Percentiles rank a stretch among this genome's conserved stretches.
Conservation (phyloP, 2,113 vertebrate species). For the Petroica traversi region DNA sequence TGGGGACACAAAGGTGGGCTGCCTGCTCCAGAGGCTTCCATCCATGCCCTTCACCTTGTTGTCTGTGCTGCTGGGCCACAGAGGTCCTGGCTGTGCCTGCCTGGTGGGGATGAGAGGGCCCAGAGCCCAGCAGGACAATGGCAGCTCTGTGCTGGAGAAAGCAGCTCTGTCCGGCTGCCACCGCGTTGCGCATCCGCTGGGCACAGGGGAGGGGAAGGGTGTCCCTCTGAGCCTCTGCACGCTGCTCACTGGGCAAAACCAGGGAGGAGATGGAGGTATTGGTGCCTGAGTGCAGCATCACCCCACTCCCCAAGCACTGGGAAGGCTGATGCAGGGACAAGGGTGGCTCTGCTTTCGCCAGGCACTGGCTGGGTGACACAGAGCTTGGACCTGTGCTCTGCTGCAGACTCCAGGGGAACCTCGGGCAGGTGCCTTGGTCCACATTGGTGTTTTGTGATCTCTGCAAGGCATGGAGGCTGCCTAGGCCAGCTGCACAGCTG, state of each 20-base stretch:
- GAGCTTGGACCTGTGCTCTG: not conserved
- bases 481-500: not conserved
- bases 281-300: fast-evolving
- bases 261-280: not conserved
- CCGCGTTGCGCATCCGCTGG: fast-evolving
- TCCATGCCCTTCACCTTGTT: not conserved
- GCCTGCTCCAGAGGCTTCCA: not conserved
- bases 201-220: not conserved
- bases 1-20: not conserved
- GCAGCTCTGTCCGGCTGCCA: not conserved
- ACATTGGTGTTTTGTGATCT: fast-evolving
- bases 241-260: not conserved
- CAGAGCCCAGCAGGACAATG: not conserved
- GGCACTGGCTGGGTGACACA: not conserved
- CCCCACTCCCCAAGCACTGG: fast-evolving
- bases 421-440: too few relatives aligned
- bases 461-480: not conserved
- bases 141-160: slow-evolving; percentile 5
- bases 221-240: fast-evolving
- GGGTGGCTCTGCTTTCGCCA: not conserved
- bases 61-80: not conserved
- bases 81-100: not conserved
- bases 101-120: not conserved
- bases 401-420: not conserved
- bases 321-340: not conserved